Base-by-base conservation (phyloP, 1,140 invertebrate species). In the Cataglyphis hispanica region DNA sequence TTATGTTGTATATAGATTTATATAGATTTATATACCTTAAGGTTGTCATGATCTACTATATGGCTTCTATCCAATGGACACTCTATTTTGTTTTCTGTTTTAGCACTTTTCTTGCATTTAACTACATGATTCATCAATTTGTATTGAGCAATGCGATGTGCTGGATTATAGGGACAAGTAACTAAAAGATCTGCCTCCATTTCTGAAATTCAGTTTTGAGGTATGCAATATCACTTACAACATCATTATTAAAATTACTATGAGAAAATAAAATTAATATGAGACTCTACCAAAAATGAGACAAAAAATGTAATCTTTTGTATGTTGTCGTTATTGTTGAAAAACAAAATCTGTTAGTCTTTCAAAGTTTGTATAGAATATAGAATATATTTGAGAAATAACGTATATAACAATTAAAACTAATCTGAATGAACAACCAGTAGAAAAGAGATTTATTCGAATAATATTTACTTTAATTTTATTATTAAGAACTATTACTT, bases 131-230 rank as follows among this genome's bases (percentile, higher is more conserved):
- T 5, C n/a, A 64, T 56, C 11, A 86, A 1, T 34, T 61, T 56
- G 7, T 0, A n/a, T 19, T 4, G 40, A 10, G 40, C 3, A 69
- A 89, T 84, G 2, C 53, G 58, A 86, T 89, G 88, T 1, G 50
- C 2, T 4, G 67, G n/a, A 56, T 88, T 53, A 1, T 40, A 78
- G 0, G 87, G 87, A n/a, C 87, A 88, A 8, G 58, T 31, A 5
- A 80, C 1, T 10, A 46, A 19, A 34, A 27, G 2, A 1, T 13
- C 27, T n/a, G 22, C 8, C 0, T n/a, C n/a, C n/a, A 34, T 56
- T 46, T 69, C 22, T 64, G 53, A 37, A 64, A 46, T 58, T 16
- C 19, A 40, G 31, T 76, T 40, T 31, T 37, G 27, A 40, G 63
- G 60, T 40, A 19, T 22, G n/a, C 8, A 31, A 72, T 22, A n/a